Conservation (phyloP, 2,888 invertebrate species). For the Stenotaenia linearis region DNA sequence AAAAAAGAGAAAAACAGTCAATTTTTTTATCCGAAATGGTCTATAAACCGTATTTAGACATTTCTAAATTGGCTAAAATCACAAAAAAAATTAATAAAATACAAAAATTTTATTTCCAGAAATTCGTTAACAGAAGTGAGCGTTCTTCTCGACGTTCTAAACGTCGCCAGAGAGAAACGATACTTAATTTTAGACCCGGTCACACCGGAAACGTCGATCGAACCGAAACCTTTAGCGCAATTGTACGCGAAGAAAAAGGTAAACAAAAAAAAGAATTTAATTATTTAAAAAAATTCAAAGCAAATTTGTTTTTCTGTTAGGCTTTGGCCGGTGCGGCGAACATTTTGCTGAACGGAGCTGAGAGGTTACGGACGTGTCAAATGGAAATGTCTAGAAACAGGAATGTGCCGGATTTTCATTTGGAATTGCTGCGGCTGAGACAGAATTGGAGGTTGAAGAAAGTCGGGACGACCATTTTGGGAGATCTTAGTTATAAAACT, state of each 20-base stretch:
- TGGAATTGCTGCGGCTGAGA: conserved; percentile 76
- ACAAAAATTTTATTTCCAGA: conserved; percentile 47
- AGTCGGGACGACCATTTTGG: conserved; percentile 88
- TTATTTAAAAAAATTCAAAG: background rate
- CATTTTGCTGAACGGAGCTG: conserved; percentile 77
- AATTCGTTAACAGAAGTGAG: conserved; percentile 84
- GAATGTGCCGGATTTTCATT: conserved; percentile 83
- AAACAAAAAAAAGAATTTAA: conserved; percentile 31
- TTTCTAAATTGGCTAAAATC: no score
- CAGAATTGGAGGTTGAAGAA: conserved; percentile 96
- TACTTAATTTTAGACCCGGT: conserved; percentile 88
- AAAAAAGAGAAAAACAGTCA: no score
- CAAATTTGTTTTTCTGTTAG: conserved; percentile 42
- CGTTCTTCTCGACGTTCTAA: conserved; percentile 84
- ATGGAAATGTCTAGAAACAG: conserved; percentile 58
- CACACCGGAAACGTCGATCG: conserved; percentile 73
- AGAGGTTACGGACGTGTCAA: conserved; percentile 72
- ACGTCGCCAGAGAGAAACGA: conserved; percentile 85
- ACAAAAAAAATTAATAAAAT: background rate
- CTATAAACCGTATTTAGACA: no score
- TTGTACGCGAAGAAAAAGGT: conserved; percentile 86
- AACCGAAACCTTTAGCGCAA: conserved; percentile 79
- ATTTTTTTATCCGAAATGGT: no score
- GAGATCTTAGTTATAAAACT: conserved; percentile 90
- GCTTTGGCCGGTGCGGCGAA: conserved; percentile 79